Percentiles rank a stretch among this genome's conserved stretches.
Conservation (phyloP, 2,888 invertebrate species). For the Portevinia maculata region DNA sequence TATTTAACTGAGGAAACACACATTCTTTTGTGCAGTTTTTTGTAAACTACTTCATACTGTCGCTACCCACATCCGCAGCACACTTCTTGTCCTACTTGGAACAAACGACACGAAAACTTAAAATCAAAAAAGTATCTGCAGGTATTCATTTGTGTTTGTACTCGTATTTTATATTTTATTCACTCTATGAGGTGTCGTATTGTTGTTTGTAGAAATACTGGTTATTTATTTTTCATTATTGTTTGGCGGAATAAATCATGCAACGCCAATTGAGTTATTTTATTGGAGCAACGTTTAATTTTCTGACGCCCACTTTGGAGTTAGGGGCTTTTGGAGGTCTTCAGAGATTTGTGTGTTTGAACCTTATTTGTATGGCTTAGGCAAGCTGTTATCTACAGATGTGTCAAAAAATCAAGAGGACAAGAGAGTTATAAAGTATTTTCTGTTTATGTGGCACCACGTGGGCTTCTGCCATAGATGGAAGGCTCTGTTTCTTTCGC, state of each 20-base stretch:
- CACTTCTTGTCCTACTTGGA: constrained; percentile 37
- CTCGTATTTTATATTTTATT: constrained; percentile 21
- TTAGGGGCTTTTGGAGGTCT: background rate
- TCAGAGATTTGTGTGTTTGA: background rate
- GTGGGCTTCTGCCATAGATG: too few species aligned
- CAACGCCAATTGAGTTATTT: constrained; percentile 49
- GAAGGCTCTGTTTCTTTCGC: too few species aligned
- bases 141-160: too few species aligned
- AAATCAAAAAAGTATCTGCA: constrained; percentile 6
- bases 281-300: constrained; percentile 51
- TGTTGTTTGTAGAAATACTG: constrained; percentile 39
- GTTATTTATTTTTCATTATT: constrained; percentile 15
- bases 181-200: constrained; percentile 56
- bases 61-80: constrained; percentile 36
- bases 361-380: constrained; percentile 7
- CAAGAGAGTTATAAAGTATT: constrained; percentile 21
- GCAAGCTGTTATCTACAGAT: constrained; percentile 28
- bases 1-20: constrained; percentile 9
- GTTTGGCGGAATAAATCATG: constrained; percentile 48
- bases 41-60: background rate
- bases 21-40: constrained; percentile 43
- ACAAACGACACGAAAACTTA: constrained; percentile 1
- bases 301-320: constrained; percentile 44
- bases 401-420: constrained; percentile 35
- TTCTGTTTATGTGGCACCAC: constrained; percentile 18